Evolutionary conservation across 1,140 invertebrate genomes (phyloP), one percentile per base, ranked within the genome.

Genomic region (Trissolcus basalis): DNA sequence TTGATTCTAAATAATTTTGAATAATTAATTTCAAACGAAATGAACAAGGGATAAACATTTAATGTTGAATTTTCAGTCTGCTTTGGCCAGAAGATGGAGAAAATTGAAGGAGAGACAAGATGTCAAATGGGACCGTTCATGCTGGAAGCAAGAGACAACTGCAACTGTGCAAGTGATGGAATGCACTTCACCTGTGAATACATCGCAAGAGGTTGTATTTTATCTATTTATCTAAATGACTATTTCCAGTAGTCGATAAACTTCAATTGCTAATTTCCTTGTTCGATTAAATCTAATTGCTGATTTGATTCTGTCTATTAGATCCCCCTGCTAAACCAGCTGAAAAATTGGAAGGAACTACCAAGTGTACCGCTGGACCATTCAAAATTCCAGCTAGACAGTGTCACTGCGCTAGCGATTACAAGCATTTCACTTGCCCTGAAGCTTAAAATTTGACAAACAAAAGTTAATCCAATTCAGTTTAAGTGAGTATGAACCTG

Each of bases 341-440:
- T 5, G 51, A 64, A 9, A 14, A 1, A 36, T 39, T 64, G 4
- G 32, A 54, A 27, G 60, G 60, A 45, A 36, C 15, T 4, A 64
- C 51, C 8, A 54, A 13, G 11, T 64, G 60, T 41, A 4, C 5
- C 15, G 11, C 33, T 6, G 60, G 60, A 32, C 43, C 60, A 11
- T 64, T 64, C 32, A 55, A 0, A n/a, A 54, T 64, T 0, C 50
- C 39, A 48, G 2, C 27, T 0, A 47, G 60, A 48, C 27, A 64
- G 11, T 64, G 60, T 41, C 50, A 64, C 10, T 64, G 60, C 33
- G 60, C 60, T 2, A 64, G 60, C 54, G 60, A 64, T 54, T 48
- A 64, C 33, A 64, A 48, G 11, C 63, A 67, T 16, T 67, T 67
- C 14, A 56, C 44, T 1, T 67, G 63, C 10, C 27, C 41, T 10